A percentile compares a stretch with the other conserved stretches of the same genome.
phyloP scores from a whole-genome alignment of 2,113 vertebrate genomes.

The Forbesichthys papilliferus region DNA sequence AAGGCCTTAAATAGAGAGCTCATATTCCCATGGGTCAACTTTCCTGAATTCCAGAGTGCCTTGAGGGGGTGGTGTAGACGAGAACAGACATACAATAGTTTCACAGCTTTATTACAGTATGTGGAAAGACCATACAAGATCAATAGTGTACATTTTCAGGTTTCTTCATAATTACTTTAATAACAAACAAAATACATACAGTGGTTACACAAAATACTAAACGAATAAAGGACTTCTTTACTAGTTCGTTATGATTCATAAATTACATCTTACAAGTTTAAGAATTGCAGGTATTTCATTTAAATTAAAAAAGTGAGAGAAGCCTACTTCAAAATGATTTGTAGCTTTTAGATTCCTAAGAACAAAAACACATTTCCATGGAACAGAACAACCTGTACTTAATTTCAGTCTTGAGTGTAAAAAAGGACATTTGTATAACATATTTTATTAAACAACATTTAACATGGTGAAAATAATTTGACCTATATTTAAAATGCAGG shows the following conservation, averaged over 20 bases:
- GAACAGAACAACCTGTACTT: not conserved
- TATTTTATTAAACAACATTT: too few relatives aligned
- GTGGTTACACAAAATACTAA: not conserved
- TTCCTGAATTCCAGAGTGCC: constrained; percentile 34
- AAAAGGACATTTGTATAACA: too few relatives aligned
- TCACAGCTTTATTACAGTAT: not conserved
- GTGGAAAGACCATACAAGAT: too few relatives aligned
- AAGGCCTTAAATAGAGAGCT: constrained; percentile 11
- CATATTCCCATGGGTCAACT: constrained; percentile 21
- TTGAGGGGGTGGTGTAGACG: not conserved
- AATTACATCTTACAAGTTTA: not conserved
- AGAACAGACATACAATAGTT: not conserved
- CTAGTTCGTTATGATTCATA: not conserved
- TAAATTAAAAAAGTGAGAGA: not conserved
- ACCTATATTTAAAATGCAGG: too few relatives aligned
- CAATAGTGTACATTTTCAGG: not conserved
- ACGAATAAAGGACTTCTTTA: not conserved
- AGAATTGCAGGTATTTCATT: not conserved
- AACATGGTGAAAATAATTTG: too few relatives aligned
- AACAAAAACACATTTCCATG: not conserved
- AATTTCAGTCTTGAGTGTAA: too few relatives aligned
- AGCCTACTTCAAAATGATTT: not conserved
- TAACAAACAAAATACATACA: not conserved
- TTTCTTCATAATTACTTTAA: not conserved
- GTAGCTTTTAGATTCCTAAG: not conserved